Percentiles rank a stretch among this genome's conserved stretches.
phyloP scores from a whole-genome alignment of 2,113 vertebrate species.

The Acanthisitta chloris region DNA sequence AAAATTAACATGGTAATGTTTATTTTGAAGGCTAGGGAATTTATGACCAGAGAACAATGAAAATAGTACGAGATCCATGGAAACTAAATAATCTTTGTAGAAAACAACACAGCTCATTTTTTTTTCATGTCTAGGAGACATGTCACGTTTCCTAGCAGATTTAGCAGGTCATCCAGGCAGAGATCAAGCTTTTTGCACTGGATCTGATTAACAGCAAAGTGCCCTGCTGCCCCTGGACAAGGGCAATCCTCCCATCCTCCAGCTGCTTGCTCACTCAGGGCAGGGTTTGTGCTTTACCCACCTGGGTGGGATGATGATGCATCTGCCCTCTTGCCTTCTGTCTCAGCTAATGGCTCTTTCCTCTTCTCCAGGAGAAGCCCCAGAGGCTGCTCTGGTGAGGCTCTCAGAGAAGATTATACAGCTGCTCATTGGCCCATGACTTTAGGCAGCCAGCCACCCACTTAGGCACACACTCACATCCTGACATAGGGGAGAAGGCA shows the following conservation, averaged over 20 bases:
- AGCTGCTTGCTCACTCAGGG: neutral
- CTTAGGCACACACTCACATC: accelerated
- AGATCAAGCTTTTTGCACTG: neutral
- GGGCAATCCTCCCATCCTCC: neutral
- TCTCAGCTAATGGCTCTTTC: neutral
- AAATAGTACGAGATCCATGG: neutral
- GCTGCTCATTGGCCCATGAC: neutral
- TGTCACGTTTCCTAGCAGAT: neutral
- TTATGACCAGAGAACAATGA: neutral
- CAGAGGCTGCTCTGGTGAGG: neutral
- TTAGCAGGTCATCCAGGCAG: neutral
- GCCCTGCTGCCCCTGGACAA: neutral
- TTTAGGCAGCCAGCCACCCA: neutral
- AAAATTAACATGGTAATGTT: neutral
- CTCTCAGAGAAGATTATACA: neutral
- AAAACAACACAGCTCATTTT: neutral
- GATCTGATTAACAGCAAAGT: neutral
- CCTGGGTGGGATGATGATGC: neutral
- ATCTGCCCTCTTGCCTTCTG: neutral
- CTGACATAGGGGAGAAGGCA: neutral
- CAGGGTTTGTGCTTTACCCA: accelerated
- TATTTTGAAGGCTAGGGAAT: neutral
- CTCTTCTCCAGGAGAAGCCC: neutral
- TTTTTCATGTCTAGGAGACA: neutral
- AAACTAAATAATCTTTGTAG: neutral